phyloP scores from a whole-genome alignment of 2,113 vertebrate species.

The Notechis scutatus region DNA sequence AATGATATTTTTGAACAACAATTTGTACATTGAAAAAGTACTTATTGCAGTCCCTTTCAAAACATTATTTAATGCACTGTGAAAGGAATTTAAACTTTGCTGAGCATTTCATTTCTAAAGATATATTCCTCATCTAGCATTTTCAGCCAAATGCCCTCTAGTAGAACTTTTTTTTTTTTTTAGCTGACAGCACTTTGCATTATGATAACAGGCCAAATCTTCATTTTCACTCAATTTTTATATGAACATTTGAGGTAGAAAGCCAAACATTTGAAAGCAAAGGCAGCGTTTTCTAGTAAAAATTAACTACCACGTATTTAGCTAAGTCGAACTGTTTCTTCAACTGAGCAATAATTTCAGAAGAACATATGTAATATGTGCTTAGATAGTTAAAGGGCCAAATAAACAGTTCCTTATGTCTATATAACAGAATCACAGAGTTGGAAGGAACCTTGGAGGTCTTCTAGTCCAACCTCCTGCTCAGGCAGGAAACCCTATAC shows the following conservation, averaged over 20 bases:
- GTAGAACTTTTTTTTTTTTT: conserved; percentile 28
- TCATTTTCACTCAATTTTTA: conserved; percentile 25
- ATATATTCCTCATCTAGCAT: background rate
- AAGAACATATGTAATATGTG: background rate
- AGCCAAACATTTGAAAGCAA: conserved; percentile 22
- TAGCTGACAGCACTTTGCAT: background rate
- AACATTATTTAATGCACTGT: background rate
- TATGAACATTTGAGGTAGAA: conserved; percentile 1
- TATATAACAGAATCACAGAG: background rate
- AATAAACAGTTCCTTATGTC: background rate
- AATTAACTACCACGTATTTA: conserved; percentile 17
- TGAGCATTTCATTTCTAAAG: conserved; percentile 11
- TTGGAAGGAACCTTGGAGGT: background rate
- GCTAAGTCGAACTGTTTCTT: background rate
- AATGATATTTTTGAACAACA: conserved; percentile 37
- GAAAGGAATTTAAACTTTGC: conserved; percentile 30
- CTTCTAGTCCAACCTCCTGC: background rate
- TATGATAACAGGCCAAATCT: conserved; percentile 27
- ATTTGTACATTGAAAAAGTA: conserved; percentile 1
- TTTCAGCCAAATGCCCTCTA: conserved; percentile 14
- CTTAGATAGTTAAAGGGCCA: background rate
- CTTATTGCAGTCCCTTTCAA: conserved; percentile 33
- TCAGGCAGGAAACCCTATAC: background rate
- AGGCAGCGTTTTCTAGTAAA: background rate
- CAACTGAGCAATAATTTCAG: background rate